Base-by-base conservation (phyloP, 1,140 invertebrate genomes). In the Delia radicum region DNA sequence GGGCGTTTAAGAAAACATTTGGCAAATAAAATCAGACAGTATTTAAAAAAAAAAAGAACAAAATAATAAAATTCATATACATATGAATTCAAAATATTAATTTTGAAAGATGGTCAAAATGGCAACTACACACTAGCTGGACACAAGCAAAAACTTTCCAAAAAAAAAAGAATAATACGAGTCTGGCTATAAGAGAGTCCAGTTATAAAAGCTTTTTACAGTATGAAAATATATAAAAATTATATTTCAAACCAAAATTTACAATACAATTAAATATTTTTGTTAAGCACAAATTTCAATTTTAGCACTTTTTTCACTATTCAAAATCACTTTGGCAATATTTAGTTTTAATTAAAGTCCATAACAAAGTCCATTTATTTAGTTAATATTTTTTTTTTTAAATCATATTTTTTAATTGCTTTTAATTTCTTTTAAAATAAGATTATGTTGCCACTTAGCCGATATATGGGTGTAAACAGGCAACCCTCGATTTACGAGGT, bases 11-110 rank as follows among this genome's bases (percentile, higher is more conserved):
- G 27, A 33, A 69, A 21, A 69, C 26, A 69, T 33, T 29, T 37
- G 65, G 65, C 65, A 69, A 69, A 69, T 69, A 69, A 69, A 69
- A 37, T 69, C 21, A 69, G 65, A 69, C 29, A 69, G 12, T 69
- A 69, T 69, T 69, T 69, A 37, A 33, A 69, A 69, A 37, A 69
- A 69, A 33, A 69, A 2, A 65, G 6, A 65, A 29, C 12, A 24
- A 29, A 21, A 61, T 24, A 61, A 21, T 8, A 61, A 24, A 61
- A 29, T 26, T 33, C 65, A 69, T 37, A 33, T 69, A 33, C n/a
- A 55, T 55, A 6, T 21, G 18, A 55, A 55, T 55, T 55, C 24
- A 55, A 21, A 46, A 6, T 18, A 55, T 18, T 6, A 24, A 21
- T 55, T 33, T 21, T 21, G 18, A 55, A 55, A 55, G 8, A 55